Conservation (phyloP, 2,888 invertebrate genomes). For the Amphiduros pacificus region DNA sequence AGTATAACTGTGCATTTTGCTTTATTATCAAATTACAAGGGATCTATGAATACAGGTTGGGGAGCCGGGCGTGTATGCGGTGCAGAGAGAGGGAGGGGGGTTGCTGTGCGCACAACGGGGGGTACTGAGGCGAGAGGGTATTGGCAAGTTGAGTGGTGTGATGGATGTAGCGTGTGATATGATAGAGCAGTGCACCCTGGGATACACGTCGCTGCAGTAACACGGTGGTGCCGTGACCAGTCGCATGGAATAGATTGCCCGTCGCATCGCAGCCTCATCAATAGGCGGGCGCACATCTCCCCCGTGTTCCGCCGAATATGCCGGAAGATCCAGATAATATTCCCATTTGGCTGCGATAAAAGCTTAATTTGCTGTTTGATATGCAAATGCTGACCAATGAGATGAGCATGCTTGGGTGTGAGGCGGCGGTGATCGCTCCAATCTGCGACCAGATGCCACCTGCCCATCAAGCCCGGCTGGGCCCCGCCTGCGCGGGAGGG, state of each 20-base stretch:
- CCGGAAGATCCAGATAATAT: conserved; percentile 2
- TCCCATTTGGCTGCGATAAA: not conserved
- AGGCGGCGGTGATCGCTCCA: too few relatives aligned
- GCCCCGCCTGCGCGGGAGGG: not conserved
- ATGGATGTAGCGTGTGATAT: conserved; percentile 12
- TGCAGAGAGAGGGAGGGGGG: too few relatives aligned
- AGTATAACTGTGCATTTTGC: too few relatives aligned
- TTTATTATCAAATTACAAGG: too few relatives aligned
- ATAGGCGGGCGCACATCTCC: not conserved
- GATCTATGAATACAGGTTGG: too few relatives aligned
- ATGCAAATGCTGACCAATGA: not conserved
- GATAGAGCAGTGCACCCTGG: conserved; percentile 2
- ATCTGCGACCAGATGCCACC: too few relatives aligned
- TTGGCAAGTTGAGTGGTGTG: not conserved
- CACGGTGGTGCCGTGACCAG: not conserved
- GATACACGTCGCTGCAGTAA: not conserved
- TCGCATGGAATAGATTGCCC: conserved; percentile 1
- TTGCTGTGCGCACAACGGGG: too few relatives aligned
- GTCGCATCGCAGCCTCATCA: not conserved
- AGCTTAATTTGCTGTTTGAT: conserved; percentile 4
- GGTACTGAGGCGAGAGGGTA: too few relatives aligned
- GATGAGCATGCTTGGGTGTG: too few relatives aligned
- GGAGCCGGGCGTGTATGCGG: too few relatives aligned
- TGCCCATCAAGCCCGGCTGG: too few relatives aligned
- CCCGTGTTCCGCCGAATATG: not conserved